Conservation (phyloP, 2,113 vertebrate species). For the Halichoeres trimaculatus region DNA sequence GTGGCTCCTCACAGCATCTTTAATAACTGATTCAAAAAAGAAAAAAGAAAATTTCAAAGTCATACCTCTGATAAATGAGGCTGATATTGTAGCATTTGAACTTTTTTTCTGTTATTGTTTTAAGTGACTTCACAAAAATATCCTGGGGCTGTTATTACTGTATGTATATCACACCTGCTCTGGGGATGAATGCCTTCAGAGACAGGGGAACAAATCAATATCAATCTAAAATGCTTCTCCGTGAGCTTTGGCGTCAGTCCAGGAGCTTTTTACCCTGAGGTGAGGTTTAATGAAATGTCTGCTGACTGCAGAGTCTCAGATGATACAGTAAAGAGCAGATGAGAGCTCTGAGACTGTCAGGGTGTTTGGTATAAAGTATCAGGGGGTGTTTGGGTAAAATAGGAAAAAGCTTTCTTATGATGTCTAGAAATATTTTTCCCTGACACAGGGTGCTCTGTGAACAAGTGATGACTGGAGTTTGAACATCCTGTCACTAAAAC, state of each 20-base stretch:
- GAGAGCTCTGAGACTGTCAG: background rate
- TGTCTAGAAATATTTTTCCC: background rate
- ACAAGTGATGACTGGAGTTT: slow-evolving; percentile 7
- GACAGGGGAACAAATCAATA: slow-evolving; percentile 23
- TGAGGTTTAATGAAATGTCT: slow-evolving; percentile 43
- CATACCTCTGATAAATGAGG: background rate
- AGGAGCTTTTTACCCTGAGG: slow-evolving; percentile 16
- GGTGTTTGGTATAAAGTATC: background rate
- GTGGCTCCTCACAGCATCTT: no score
- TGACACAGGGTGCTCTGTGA: background rate
- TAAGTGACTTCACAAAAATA: background rate
- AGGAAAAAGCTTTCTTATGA: background rate
- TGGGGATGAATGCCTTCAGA: background rate
- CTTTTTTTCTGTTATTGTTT: background rate
- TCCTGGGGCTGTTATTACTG: slow-evolving; percentile 9
- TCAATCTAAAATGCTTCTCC: slow-evolving; percentile 9
- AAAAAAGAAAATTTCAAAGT: no score
- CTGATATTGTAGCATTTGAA: background rate
- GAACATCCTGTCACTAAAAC: slow-evolving; percentile 6
- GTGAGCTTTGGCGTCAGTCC: slow-evolving; percentile 20
- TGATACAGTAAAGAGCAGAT: background rate
- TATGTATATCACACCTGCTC: slow-evolving; percentile 27
- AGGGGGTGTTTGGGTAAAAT: background rate
- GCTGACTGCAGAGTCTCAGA: slow-evolving; percentile 1
- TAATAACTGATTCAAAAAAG: no score